These are phyloP conservation scores for Hoplodrina blanda DNA, from an alignment of 2,888 invertebrate species.

Conservation along the genomic window DNA sequence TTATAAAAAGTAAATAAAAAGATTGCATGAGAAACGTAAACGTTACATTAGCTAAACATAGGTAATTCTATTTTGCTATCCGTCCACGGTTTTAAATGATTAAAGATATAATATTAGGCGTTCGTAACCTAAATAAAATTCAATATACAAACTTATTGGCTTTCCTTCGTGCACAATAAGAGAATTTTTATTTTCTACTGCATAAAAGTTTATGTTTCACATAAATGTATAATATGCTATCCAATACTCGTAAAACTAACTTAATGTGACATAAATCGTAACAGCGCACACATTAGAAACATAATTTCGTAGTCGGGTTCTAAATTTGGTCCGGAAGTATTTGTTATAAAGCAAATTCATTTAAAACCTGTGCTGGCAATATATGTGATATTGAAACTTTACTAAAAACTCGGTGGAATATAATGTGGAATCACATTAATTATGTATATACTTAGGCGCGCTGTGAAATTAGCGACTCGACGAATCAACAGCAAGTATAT, in stretches of 20 bases:
- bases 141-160: conserved; percentile 22
- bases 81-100: neutral
- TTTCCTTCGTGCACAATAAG: conserved; percentile 18
- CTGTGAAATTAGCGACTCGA: neutral
- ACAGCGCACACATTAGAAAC: conserved; percentile 45
- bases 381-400: conserved; percentile 1
- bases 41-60: neutral
- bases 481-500: neutral
- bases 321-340: conserved; percentile 34
- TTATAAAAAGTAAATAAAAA: neutral
- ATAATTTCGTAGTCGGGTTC: conserved; percentile 26
- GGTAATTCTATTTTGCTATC: neutral
- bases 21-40: neutral
- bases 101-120: neutral
- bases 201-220: conserved; percentile 54
- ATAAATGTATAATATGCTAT: conserved; percentile 52
- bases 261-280: conserved; percentile 50
- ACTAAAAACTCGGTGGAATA: conserved; percentile 3
- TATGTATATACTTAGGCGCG: neutral
- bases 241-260: conserved; percentile 54
- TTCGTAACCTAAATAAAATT: conserved; percentile 18
- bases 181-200: conserved; percentile 37
- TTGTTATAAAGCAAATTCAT: conserved; percentile 41
- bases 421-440: neutral
- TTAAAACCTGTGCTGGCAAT: conserved; percentile 18